Percentiles rank a stretch among this genome's conserved stretches.
phyloP scores from a whole-genome alignment of 2,888 invertebrate species.

The Noctua janthe region DNA sequence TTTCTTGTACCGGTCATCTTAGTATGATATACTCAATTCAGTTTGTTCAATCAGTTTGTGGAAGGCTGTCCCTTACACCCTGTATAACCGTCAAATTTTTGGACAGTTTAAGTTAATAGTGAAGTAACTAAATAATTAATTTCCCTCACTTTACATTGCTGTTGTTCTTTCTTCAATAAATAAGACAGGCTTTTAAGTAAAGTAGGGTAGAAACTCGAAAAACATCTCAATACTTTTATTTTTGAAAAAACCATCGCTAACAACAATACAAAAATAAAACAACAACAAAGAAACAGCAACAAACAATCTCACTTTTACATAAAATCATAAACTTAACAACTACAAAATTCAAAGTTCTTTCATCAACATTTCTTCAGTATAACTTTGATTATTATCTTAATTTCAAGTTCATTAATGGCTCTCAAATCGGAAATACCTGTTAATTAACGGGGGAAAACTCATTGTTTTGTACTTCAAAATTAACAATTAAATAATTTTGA shows the following conservation, averaged over 20 bases:
- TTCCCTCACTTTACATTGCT: neutral
- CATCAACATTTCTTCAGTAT: constrained; percentile 51
- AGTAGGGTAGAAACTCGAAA: neutral
- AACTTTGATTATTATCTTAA: constrained; percentile 64
- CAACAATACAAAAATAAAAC: constrained; percentile 11
- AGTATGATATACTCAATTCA: no score
- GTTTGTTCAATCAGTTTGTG: no score
- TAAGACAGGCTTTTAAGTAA: neutral
- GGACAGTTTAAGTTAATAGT: neutral
- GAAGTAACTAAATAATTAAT: neutral
- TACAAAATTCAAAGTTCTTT: constrained; percentile 31
- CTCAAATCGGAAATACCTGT: constrained; percentile 65
- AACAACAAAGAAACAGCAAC: constrained; percentile 36
- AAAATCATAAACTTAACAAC: constrained; percentile 52
- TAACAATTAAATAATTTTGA: constrained; percentile 65
- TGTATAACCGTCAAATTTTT: neutral
- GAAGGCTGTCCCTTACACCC: no score
- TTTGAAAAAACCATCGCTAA: neutral
- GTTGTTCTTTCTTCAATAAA: neutral
- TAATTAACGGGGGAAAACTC: constrained; percentile 65
- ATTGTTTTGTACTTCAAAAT: constrained; percentile 51
- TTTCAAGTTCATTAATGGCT: constrained; percentile 64
- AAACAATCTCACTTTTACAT: constrained; percentile 49
- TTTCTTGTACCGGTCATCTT: no score
- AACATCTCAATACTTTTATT: neutral